Evolutionary conservation across 1,140 invertebrate genomes (phyloP).

Genomic region (Dysdera silvatica): DNA sequence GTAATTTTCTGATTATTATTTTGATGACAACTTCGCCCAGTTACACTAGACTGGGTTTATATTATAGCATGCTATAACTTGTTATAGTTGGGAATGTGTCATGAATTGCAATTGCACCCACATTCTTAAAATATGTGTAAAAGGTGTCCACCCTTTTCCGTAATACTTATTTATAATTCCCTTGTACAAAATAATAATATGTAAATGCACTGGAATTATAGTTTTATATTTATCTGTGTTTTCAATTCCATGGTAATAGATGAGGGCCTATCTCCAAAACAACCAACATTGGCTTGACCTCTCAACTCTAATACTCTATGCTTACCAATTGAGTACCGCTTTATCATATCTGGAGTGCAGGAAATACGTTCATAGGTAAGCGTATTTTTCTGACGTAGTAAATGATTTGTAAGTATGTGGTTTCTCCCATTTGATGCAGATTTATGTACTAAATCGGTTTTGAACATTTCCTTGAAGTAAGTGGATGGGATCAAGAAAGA

Average conservation of each 20-base stretch:
- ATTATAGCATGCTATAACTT: background rate
- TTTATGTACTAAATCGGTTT: too few species aligned
- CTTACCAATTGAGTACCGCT: conserved; percentile 90
- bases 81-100: too few species aligned
- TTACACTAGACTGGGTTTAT: background rate
- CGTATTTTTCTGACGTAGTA: background rate
- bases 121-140: too few species aligned
- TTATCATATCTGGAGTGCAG: conserved; percentile 95
- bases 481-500: too few species aligned
- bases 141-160: too few species aligned
- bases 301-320: conserved; percentile 76
- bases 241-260: conserved; percentile 38
- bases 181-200: too few species aligned
- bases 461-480: too few species aligned
- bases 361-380: conserved; percentile 91
- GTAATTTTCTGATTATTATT: background rate
- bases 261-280: conserved; percentile 83
- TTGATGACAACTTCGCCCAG: too few species aligned
- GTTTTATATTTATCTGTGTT: too few species aligned
- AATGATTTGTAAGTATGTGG: background rate
- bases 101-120: too few species aligned
- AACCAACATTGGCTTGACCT: conserved; percentile 76
- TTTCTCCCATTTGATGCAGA: background rate
- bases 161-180: too few species aligned
- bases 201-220: too few species aligned